phyloP scores from a whole-genome alignment of 2,113 vertebrate species.

The Marmota flaviventris region DNA sequence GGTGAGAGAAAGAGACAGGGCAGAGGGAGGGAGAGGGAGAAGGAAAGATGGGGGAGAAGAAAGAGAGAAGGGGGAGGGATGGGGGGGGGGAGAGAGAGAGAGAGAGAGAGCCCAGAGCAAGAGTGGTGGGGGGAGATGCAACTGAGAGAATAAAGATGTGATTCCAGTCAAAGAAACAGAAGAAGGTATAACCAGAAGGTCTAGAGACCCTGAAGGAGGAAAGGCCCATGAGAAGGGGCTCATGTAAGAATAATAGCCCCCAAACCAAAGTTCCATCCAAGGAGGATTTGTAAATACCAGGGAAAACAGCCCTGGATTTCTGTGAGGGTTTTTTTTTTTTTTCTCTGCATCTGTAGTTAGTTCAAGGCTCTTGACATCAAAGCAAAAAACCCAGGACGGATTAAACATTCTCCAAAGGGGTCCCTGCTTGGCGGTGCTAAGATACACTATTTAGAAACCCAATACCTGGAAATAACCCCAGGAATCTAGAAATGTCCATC shows the following conservation, averaged over 20 bases:
- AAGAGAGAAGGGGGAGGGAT: no score
- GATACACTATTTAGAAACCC: not conserved
- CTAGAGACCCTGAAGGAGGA: not conserved
- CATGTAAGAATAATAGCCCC: not conserved
- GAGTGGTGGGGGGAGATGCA: accelerated
- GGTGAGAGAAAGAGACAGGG: accelerated
- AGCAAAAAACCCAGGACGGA: not conserved
- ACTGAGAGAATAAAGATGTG: not conserved
- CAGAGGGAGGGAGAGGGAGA: not conserved
- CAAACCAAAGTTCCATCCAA: not conserved
- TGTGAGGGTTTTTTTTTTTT: not conserved
- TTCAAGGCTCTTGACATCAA: conserved; percentile 64
- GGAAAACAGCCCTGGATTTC: not conserved
- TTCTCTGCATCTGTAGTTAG: conserved; percentile 4
- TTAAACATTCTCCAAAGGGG: conserved; percentile 35
- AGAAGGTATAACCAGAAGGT: not conserved
- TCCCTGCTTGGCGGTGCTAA: not conserved
- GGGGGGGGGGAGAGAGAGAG: accelerated
- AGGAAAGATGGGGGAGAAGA: accelerated
- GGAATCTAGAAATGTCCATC: conserved; percentile 1
- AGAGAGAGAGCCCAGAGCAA: accelerated
- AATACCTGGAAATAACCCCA: conserved; percentile 1
- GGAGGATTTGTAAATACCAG: not conserved
- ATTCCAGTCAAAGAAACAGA: not conserved
- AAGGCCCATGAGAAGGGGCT: not conserved